Evolutionary conservation across 2,797 vertebrate genomes (phyloP).

Genomic region (Astyanax mexicanus): DNA sequence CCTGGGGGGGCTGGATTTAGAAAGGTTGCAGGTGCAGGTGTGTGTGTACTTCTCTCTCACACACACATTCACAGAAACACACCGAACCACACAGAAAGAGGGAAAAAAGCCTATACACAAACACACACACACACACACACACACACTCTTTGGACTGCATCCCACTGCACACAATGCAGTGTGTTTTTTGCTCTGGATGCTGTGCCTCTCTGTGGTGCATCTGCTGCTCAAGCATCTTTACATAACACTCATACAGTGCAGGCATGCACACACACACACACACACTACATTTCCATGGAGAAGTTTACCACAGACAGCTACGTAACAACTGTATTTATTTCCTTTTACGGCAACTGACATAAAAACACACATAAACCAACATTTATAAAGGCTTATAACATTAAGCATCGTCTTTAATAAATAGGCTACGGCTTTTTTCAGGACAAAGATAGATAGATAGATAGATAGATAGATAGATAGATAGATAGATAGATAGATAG

Average conservation of each 20-base stretch:
- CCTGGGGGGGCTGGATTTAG: constrained; percentile 52
- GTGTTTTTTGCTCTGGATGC: constrained; percentile 50
- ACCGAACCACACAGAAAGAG: constrained; percentile 32
- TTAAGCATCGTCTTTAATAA: too few species aligned
- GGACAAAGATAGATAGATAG: too few species aligned
- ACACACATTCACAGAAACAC: constrained; percentile 52
- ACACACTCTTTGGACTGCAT: constrained; percentile 32
- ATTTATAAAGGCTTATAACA: too few species aligned
- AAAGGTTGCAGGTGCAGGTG: constrained; percentile 64
- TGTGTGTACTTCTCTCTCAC: constrained; percentile 29
- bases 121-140: constrained; percentile 44
- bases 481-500: too few species aligned
- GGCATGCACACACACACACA: constrained; percentile 14
- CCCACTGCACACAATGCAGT: constrained; percentile 38
- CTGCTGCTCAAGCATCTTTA: constrained; percentile 37
- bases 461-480: too few species aligned
- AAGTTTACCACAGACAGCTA: too few species aligned
- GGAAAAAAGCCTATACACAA: constrained; percentile 38
- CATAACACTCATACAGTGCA: constrained; percentile 21
- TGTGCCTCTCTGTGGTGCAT: constrained; percentile 37
- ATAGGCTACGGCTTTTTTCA: too few species aligned
- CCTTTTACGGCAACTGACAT: too few species aligned
- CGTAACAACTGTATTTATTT: too few species aligned
- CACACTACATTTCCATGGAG: too few species aligned
- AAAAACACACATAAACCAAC: too few species aligned